Evolutionary conservation across 2,888 invertebrate species (phyloP).

Genomic region (Portevinia maculata): DNA sequence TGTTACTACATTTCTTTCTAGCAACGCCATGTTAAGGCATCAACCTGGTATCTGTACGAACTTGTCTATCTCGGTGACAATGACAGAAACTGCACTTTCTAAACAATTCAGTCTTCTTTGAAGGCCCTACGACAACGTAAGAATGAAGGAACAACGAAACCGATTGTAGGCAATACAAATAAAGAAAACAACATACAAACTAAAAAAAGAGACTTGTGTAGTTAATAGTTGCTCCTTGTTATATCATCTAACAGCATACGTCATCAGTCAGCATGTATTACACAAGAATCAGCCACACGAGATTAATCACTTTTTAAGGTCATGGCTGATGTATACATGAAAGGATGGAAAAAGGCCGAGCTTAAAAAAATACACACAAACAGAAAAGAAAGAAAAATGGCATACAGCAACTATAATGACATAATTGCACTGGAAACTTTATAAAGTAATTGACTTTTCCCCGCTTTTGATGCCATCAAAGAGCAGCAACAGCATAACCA

Average conservation of each 20-base stretch:
- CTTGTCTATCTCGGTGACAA: slow-evolving; percentile 16
- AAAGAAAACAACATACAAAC: slow-evolving; percentile 21
- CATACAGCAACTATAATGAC: slow-evolving; percentile 54
- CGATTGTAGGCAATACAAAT: neutral
- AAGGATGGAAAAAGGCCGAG: slow-evolving; percentile 30
- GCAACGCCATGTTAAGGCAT: slow-evolving; percentile 37
- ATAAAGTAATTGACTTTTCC: slow-evolving; percentile 72
- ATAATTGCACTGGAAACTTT: slow-evolving; percentile 71
- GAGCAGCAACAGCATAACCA: slow-evolving; percentile 13
- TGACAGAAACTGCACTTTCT: slow-evolving; percentile 53
- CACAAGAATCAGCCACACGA: slow-evolving; percentile 60
- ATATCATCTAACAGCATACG: slow-evolving; percentile 49
- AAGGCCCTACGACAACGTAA: slow-evolving; percentile 24
- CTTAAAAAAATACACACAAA: slow-evolving; percentile 6
- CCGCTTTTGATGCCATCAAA: slow-evolving; percentile 51
- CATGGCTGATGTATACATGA: slow-evolving; percentile 64
- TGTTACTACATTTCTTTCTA: slow-evolving; percentile 34
- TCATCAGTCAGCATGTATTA: slow-evolving; percentile 36
- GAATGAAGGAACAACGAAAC: slow-evolving; percentile 9
- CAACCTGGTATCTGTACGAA: slow-evolving; percentile 1
- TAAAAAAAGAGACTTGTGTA: slow-evolving; percentile 52
- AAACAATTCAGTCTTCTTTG: slow-evolving; percentile 47
- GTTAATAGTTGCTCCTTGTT: slow-evolving; percentile 39
- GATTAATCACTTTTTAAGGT: slow-evolving; percentile 73
- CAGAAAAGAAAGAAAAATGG: slow-evolving; percentile 12